Base-by-base conservation (phyloP, 2,797 vertebrate species). In the Enoplosus armatus region DNA sequence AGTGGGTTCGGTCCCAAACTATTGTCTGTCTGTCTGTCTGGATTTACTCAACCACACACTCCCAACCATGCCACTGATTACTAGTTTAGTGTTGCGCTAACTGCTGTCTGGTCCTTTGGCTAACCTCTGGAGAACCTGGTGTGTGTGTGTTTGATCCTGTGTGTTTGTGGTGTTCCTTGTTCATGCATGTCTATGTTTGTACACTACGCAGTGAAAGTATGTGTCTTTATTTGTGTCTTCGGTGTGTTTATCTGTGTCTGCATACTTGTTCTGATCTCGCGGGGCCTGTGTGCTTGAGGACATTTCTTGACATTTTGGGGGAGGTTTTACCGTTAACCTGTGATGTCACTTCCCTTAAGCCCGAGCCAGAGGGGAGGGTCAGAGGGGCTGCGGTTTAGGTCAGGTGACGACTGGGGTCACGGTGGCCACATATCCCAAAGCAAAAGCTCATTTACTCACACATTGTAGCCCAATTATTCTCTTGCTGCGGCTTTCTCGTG, bases 11-110 rank as follows among this genome's bases (percentile, higher is more conserved):
- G 81, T 90, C 85, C 85, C 76, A 76, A 60, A 72, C 90, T 90
- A 93, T 93, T 94, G 95, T 94, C 89, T 91, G 87, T 90, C 89
- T 50, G 82, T 89, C 85, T 85, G 86, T 91, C 90, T 91, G 87
- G 68, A 72, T 87, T 84, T 66, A 74, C 84, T 82, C 69, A 76
- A 91, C 90, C 92, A 72, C 91, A 92, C 85, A 90, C 85, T 84
- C 85, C 82, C 83, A 89, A 90, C 86, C 85, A 79, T 73, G 76
- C 87, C 79, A 39, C 85, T 92, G 89, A 94, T 94, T 94, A 68
- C 92, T 92, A 83, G 91, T 89, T 92, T 92, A 86, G 89, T 88
- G 83, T 87, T 87, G 85, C 91, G 78, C 87, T 83, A 81, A 92
- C 87, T 89, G 87, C 91, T 89, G 91, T 90, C 87, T 94, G 91